Base-by-base conservation (phyloP, 2,888 invertebrate genomes). In the Ectemnius continuus region DNA sequence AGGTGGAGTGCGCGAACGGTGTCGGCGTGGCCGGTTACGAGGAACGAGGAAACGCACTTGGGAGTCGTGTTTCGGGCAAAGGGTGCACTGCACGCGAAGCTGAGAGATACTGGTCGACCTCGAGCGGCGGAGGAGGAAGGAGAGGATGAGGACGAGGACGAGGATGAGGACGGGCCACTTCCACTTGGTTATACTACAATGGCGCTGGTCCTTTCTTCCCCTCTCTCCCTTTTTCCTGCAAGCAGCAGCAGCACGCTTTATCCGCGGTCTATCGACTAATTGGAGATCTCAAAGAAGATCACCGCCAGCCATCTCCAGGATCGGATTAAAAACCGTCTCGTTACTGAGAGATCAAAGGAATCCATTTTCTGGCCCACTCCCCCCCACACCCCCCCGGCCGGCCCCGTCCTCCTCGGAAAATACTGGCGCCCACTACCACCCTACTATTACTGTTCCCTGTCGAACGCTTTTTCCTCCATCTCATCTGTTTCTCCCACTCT, bases 301-400 rank as follows among this genome's bases (percentile, higher is more conserved):
- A n/a, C 47, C 16, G 47, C 26, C 5, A 36, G 61, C 63, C 60
- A 56, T 70, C 68, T 57, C 28, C 46, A 46, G 60, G 58, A 71
- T 73, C 67, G 23, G 70, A 78, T 80, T 80, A 80, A 80, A 80
- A 76, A 56, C 61, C 26, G 61, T 76, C 69, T 70, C 70, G 74
- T 74, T 76, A 69, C 36, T 14, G 23, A 11, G 61, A 61, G 80
- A 80, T 81, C 80, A 81, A 80, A 80, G 78, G 64, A 61, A 72
- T 52, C 65, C 60, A 80, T 80, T 78, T 74, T 70, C 76, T 57
- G 57, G 2, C 36, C 36, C 36, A 61, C 28, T 65, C 71, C 20
- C 65, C 46, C 57, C 61, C 70, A 79, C n/a, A 78, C 28, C 28
- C 3, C 36, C 36, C 36, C 36, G 1, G 1, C 36, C 36, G 0